Evolutionary conservation across 1,140 invertebrate genomes (phyloP), one percentile per base, ranked within the genome.

Genomic region (Pantala flavescens): DNA sequence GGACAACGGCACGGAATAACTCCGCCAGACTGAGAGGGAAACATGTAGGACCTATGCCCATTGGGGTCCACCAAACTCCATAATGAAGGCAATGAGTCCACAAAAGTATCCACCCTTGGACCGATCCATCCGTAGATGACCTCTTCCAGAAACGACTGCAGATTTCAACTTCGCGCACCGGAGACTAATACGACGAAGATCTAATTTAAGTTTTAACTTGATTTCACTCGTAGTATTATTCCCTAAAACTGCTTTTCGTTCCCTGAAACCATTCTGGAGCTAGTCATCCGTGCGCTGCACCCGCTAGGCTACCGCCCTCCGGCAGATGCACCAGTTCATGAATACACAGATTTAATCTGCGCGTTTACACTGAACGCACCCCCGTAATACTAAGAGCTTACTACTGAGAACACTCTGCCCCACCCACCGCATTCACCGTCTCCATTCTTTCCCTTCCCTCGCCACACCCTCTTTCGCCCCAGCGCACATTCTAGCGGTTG

Each of bases 271-370:
- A 36, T 2, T 36, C 28, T 9, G 28, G 3, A 36, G 28, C 28
- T 5, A 36, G 28, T 36, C 28, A 36, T 36, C 28, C 28, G 9
- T 36, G 28, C 9, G 9, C 2, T 9, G 28, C 28, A 36, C 28
- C 28, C 28, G 28, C 28, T 36, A 36, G 28, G 28, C 28, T 36
- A 36, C 28, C 28, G 28, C 9, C 28, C 9, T 9, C 28, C 3
- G 49, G 49, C 49, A 63, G 49, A 63, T 63, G 49, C 49, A 63
- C 49, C 49, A 63, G 16, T 63, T 63, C 49, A 63, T 63, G 49
- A 63, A 63, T 63, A 63, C 49, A 63, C 49, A 63, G 49, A 63
- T 63, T 63, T 63, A 63, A 63, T 63, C 49, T 63, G n/a, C 49
- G 49, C 49, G 49, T 63, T 63, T 63, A 63, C 49, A 63, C n/a